phyloP scores from a whole-genome alignment of 2,888 invertebrate genomes.

The Zaprionus bogoriensis region DNA sequence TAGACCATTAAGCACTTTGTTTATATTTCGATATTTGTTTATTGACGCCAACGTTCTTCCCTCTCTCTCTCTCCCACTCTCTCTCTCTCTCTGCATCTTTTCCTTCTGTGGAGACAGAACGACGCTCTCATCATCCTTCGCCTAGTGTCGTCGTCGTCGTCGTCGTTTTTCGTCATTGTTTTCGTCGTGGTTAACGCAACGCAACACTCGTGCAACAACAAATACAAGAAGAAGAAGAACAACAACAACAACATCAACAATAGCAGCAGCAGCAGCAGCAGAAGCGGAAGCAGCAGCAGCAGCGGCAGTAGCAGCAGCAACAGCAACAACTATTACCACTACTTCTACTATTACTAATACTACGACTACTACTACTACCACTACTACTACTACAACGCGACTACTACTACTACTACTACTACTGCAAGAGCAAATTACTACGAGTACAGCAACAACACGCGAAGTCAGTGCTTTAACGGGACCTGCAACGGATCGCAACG shows the following conservation, averaged over 20 bases:
- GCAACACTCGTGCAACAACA: slow-evolving; percentile 20
- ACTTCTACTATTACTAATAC: not conserved
- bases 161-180: slow-evolving; percentile 45
- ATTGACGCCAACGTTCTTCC: not conserved
- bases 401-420: slow-evolving; percentile 2
- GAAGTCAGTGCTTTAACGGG: slow-evolving; percentile 10
- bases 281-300: slow-evolving; percentile 1
- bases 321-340: slow-evolving; percentile 3
- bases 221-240: not conserved
- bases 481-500: slow-evolving; percentile 39
- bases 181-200: slow-evolving; percentile 31
- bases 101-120: slow-evolving; percentile 25
- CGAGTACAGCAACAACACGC: slow-evolving; percentile 1
- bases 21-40: not conserved
- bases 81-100: too few relatives aligned
- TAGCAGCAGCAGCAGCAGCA: not conserved
- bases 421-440: not conserved
- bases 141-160: slow-evolving; percentile 45
- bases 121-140: slow-evolving; percentile 66
- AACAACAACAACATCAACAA: too few relatives aligned
- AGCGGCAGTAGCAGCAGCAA: slow-evolving; percentile 7
- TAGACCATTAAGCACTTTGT: not conserved
- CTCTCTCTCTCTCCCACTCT: not conserved
- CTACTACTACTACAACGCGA: not conserved
- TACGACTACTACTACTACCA: slow-evolving; percentile 3